Evolutionary conservation across 1,140 invertebrate genomes (phyloP).

Genomic region (Proales similis): DNA sequence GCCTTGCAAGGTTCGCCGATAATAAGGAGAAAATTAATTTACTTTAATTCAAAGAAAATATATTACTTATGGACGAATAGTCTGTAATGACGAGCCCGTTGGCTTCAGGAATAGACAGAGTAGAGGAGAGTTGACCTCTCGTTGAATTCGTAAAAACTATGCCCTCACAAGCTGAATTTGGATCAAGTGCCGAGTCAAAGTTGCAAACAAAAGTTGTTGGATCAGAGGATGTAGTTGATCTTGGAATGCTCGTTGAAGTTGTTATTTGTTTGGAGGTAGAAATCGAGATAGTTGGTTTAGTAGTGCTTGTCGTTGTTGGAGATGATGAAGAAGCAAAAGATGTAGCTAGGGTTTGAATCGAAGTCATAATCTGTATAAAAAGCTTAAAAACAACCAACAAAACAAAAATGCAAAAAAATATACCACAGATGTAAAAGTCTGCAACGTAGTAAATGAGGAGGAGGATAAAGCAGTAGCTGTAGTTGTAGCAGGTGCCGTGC

Average conservation of each 20-base stretch:
- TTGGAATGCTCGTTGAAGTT: not conserved
- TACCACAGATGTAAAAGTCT: too few species aligned
- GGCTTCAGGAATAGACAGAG: not conserved
- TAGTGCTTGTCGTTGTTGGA: not conserved
- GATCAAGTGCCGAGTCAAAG: not conserved
- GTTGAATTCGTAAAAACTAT: not conserved
- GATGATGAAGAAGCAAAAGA: not conserved
- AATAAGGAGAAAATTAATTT: constrained; percentile 4
- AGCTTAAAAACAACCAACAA: too few species aligned
- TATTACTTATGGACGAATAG: not conserved
- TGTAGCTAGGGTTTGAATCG: too few species aligned
- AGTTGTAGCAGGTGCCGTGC: not conserved
- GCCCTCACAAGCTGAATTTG: constrained; percentile 10
- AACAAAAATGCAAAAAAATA: too few species aligned
- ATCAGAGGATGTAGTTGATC: not conserved
- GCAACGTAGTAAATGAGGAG: not conserved
- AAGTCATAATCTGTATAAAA: too few species aligned
- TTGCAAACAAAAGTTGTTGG: not conserved
- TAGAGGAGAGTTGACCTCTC: not conserved
- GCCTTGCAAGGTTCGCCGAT: too few species aligned
- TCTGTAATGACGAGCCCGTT: not conserved
- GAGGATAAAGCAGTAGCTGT: not conserved
- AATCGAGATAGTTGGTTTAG: not conserved
- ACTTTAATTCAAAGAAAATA: not conserved
- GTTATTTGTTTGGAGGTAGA: not conserved